Base-by-base conservation (phyloP, 2,888 invertebrate genomes). In the Octonoba sinensis region DNA sequence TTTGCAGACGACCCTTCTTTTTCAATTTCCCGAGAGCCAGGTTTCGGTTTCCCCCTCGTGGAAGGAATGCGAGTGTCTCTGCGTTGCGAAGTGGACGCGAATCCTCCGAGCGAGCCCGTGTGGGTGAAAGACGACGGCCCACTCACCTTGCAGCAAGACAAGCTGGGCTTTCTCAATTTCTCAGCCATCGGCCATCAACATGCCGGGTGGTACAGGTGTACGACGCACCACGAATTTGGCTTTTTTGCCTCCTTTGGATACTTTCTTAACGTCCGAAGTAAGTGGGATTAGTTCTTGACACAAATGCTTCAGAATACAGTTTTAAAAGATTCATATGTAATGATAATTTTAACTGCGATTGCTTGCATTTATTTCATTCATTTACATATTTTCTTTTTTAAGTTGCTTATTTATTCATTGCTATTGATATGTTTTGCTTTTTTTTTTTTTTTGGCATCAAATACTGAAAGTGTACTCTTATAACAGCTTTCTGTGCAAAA, bases 191-290 rank as follows among this genome's bases (percentile, higher is more conserved):
- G 92, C 71, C 91, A 93, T 67, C 92, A 93, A 85, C 94, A 96
- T 90, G 94, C 94, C 77, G 96, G 96, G 87, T 96, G 96, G 96
- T 96, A 96, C 91, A 94, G 95, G 88, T 96, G 96, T 90, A 93
- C 94, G 71, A 94, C 95, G 77, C 85, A 87, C 22, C 95, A 96
- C 91, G 91, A 93, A 84, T 92, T 95, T 87, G 87, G 94, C 47
- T 93, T 94, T 88, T 96, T 95, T 90, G 94, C 94, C 84, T 95
- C 95, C 87, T 95, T 96, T 87, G 96, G 95, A 83, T 96, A 96
- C 90, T 96, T 94, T 89, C 92, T 96, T 86, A 95, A 95, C 88
- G 94, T 96, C 85, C 91, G 95, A 89, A 92, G 96, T 96, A 90
- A 93, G 94, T 93, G 20, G n/a, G 4, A 15, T 18, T 15, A 49